A percentile compares a stretch with the other conserved stretches of the same genome.
Evolutionary conservation across 2,888 invertebrate species (phyloP).

Genomic region (Argyra leucocephala): DNA sequence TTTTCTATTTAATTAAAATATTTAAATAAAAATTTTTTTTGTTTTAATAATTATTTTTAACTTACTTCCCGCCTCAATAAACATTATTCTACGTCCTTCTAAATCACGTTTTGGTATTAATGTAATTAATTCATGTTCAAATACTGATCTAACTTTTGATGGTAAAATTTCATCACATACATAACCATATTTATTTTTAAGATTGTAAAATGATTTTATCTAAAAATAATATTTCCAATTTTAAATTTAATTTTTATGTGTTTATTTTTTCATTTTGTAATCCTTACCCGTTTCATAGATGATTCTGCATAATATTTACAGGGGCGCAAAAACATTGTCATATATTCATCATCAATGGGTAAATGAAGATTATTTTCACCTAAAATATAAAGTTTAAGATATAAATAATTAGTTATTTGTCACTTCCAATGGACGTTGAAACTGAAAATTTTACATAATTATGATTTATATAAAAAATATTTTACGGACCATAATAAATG

Average conservation of each 20-base stretch:
- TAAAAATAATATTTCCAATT: constrained; percentile 31
- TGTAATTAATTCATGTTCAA: constrained; percentile 55
- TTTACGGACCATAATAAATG: too few species aligned
- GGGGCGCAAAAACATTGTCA: constrained; percentile 71
- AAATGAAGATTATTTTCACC: constrained; percentile 54
- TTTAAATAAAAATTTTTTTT: too few species aligned
- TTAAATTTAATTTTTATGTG: background rate
- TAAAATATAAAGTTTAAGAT: constrained; percentile 38
- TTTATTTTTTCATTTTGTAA: background rate
- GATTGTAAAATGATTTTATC: constrained; percentile 65
- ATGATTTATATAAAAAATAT: too few species aligned
- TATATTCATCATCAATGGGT: constrained; percentile 62
- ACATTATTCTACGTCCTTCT: constrained; percentile 57
- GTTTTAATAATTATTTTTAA: constrained; percentile 22
- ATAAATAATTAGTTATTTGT: too few species aligned
- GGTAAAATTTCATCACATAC: constrained; percentile 56
- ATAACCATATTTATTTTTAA: constrained; percentile 53
- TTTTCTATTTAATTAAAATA: constrained; percentile 44
- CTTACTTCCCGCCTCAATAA: constrained; percentile 63
- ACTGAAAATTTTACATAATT: too few species aligned
- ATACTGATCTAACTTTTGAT: constrained; percentile 51
- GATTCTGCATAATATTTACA: constrained; percentile 78
- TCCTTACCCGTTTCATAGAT: constrained; percentile 61
- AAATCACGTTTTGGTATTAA: constrained; percentile 61
- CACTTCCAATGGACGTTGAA: too few species aligned